Evolutionary conservation across 2,888 invertebrate species (phyloP), one percentile per base, ranked within the genome.

Genomic region (Diplazon laetatorius): DNA sequence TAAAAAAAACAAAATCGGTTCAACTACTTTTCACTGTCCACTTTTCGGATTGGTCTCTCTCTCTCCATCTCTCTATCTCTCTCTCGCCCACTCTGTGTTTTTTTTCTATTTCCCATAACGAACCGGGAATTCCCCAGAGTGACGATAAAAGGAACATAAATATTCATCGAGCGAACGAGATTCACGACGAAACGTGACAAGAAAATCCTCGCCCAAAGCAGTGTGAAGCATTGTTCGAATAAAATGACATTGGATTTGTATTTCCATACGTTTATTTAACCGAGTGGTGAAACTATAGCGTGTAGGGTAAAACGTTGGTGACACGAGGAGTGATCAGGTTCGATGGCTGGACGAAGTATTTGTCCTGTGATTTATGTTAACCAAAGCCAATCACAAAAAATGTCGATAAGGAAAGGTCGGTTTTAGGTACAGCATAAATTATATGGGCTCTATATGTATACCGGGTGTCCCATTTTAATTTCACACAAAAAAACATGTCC

Each of bases 151-250:
- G 66, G 66, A n/a, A 66, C 80, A 83, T 84, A 85, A 86, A 86
- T 87, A 87, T 86, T 85, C 85, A 84, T 86, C 82, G 82, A 81
- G 62, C 70, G 55, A 30, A 70, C 48, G 9, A 30, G 35, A 50
- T 48, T 20, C 46, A 20, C 35, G 8, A 39, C 60, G 30, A 18
- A 10, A 63, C 14, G 46, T 30, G 25, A 12, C 35, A 16, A 35
- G n/a, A 25, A 46, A 46, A 22, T 30, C 22, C 10, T 44, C n/a
- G 30, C n/a, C 4, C 12, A 16, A 48, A 35, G 25, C 50, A 30
- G 4, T 30, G 55, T 62, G 46, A n/a, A n/a, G n/a, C 39, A 62
- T 55, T 42, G 66, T 50, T 14, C 66, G 57, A 71, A 62, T 60
- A 39, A 71, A 75, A 65, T 25, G 6, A 42, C 16, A 46, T 46